A percentile compares a stretch with the other conserved stretches of the same genome.
Conservation (phyloP, 2,113 vertebrate genomes). For the Herpetotheres cachinnans region DNA sequence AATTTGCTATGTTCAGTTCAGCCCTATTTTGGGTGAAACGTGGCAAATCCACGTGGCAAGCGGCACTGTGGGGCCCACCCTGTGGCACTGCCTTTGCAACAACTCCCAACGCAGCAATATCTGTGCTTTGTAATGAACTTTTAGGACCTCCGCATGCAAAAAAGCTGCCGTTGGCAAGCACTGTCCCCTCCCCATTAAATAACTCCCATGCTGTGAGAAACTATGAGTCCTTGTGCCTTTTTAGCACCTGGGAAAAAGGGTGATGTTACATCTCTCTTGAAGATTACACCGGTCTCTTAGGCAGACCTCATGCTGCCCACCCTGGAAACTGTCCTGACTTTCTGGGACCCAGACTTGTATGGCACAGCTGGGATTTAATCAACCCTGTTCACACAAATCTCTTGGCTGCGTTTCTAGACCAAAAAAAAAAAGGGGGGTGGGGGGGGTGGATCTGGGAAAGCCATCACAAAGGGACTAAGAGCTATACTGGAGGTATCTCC, state of each 20-base stretch:
- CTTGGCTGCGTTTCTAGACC: constrained; percentile 59
- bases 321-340: background rate
- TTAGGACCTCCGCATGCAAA: background rate
- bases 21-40: background rate
- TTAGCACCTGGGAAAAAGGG: background rate
- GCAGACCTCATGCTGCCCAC: background rate
- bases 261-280: background rate
- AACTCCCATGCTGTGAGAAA: background rate
- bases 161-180: background rate
- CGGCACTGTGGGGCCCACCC: accelerated
- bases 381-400: background rate
- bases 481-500: constrained; percentile 54
- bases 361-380: background rate
- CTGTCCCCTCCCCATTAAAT: background rate
- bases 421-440: background rate
- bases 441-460: background rate
- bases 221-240: background rate
- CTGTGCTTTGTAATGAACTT: background rate
- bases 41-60: background rate
- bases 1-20: background rate
- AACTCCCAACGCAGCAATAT: accelerated
- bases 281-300: background rate
- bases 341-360: background rate
- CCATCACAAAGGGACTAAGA: constrained; percentile 51
- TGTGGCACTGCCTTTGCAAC: background rate